Evolutionary conservation across 2,113 vertebrate genomes (phyloP).

Genomic region (Anas platyrhynchos): DNA sequence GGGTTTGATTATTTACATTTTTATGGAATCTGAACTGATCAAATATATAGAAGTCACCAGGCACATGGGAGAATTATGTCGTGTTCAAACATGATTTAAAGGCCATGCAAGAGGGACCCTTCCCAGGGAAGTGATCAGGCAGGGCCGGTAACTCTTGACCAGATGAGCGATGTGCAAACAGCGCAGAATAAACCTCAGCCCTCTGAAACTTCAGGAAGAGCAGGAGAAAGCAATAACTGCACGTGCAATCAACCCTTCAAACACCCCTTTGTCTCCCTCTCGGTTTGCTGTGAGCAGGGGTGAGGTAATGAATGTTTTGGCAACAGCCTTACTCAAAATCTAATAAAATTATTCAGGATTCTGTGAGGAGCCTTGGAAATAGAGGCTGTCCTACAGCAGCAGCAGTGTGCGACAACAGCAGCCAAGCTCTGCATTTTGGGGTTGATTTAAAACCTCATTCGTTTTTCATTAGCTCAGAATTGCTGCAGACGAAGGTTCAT

Average conservation of each 20-base stretch:
- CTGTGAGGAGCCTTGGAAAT: conserved; percentile 45
- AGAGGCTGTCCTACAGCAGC: conserved; percentile 54
- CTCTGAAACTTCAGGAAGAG: not conserved
- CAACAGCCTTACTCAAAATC: conserved; percentile 45
- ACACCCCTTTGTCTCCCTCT: not conserved
- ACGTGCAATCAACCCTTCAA: not conserved
- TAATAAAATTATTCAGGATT: conserved; percentile 53
- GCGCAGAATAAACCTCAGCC: conserved; percentile 17
- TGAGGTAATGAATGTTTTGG: conserved; percentile 33
- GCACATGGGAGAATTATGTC: conserved; percentile 76
- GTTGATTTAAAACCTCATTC: conserved; percentile 73
- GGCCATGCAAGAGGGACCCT: conserved; percentile 62
- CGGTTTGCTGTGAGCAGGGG: not conserved
- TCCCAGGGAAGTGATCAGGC: conserved; percentile 50
- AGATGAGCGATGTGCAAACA: conserved; percentile 45
- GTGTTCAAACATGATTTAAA: conserved; percentile 76
- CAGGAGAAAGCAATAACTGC: not conserved
- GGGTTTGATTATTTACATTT: conserved; percentile 83
- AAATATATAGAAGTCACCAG: conserved; percentile 72
- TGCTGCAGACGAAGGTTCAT: conserved; percentile 64
- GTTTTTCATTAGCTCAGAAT: conserved; percentile 72
- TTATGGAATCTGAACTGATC: conserved; percentile 81
- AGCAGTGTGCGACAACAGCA: not conserved
- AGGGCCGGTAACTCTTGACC: conserved; percentile 60
- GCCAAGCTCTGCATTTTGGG: conserved; percentile 12